A percentile compares a stretch with the other conserved stretches of the same genome.
Conservation (phyloP, 2,888 invertebrate species). For the Lordiphosa fenestrarum region DNA sequence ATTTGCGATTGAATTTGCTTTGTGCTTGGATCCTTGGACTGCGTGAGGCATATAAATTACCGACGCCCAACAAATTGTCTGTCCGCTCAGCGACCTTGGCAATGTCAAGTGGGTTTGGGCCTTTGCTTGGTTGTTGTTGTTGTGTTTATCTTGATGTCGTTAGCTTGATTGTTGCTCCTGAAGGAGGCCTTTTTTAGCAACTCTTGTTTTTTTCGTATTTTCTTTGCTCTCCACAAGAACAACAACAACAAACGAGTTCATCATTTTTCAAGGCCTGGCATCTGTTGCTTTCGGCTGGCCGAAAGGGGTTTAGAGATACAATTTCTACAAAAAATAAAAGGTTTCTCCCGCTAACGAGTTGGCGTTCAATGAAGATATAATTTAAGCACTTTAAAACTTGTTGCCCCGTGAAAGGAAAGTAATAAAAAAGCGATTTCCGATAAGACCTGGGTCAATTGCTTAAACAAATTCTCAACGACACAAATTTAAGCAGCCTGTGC, state of each 20-base stretch:
- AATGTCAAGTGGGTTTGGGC: conserved; percentile 55
- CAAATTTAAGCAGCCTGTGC: too few relatives aligned
- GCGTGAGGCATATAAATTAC: conserved; percentile 53
- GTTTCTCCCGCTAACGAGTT: conserved; percentile 25
- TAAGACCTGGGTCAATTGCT: conserved; percentile 16
- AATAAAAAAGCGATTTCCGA: conserved; percentile 43
- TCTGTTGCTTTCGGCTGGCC: conserved; percentile 48
- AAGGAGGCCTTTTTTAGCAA: conserved; percentile 45
- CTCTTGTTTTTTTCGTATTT: conserved; percentile 60
- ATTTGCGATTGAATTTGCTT: conserved; percentile 44
- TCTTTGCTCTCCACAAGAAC: conserved; percentile 45
- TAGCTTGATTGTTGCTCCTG: conserved; percentile 48
- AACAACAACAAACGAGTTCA: conserved; percentile 51
- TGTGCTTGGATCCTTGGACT: conserved; percentile 20
- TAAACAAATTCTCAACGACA: too few relatives aligned
- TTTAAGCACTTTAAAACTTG: conserved; percentile 49
- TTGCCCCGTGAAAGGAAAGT: conserved; percentile 14
- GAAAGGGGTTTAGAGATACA: conserved; percentile 24
- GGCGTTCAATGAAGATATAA: conserved; percentile 13
- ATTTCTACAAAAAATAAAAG: conserved; percentile 18
- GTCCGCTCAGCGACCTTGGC: conserved; percentile 44
- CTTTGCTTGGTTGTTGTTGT: conserved; percentile 14
- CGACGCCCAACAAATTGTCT: conserved; percentile 32
- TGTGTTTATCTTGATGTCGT: conserved; percentile 62
- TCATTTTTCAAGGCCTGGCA: conserved; percentile 24